A percentile compares a stretch with the other conserved stretches of the same genome.
These are phyloP conservation scores for Forficula auricularia DNA, from an alignment of 1,140 invertebrate genomes.

Conservation along the genomic window DNA sequence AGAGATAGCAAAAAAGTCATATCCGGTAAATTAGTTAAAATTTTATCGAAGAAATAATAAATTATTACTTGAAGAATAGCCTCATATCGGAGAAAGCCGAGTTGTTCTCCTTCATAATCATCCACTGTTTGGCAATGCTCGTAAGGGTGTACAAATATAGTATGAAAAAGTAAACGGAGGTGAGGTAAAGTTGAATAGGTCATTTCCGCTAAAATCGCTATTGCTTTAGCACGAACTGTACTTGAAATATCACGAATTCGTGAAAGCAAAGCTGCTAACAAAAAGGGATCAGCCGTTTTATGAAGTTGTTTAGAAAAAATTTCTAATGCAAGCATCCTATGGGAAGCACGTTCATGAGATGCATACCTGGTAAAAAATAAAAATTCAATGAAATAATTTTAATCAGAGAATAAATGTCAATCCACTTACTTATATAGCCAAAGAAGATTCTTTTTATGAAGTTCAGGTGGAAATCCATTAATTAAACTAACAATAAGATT, in stretches of 20 bases:
- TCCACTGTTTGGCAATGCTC: conserved; percentile 12
- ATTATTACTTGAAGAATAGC: conserved; percentile 2
- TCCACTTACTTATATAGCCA: conserved; percentile 22
- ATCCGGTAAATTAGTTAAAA: too few species aligned
- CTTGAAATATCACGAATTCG: conserved; percentile 36
- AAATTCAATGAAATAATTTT: conserved; percentile 21
- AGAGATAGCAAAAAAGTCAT: too few species aligned
- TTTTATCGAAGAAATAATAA: not conserved
- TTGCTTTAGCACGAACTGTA: conserved; percentile 36
- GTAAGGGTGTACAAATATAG: conserved; percentile 25
- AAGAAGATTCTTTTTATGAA: conserved; percentile 26
- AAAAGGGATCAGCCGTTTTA: conserved; percentile 23
- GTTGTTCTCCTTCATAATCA: not conserved
- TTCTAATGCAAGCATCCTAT: conserved; percentile 36
- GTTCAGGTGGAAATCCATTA: conserved; percentile 21
- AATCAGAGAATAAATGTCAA: conserved; percentile 29
- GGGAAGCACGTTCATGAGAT: too few species aligned
- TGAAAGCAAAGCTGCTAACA: conserved; percentile 31
- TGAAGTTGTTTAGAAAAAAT: conserved; percentile 31
- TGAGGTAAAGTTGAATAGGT: conserved; percentile 23
- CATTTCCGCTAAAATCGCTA: conserved; percentile 32
- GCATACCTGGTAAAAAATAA: too few species aligned
- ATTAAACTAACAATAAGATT: conserved; percentile 30
- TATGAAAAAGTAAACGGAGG: conserved; percentile 23
- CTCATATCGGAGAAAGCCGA: conserved; percentile 1